phyloP scores from a whole-genome alignment of 2,113 vertebrate genomes.

The Cynoglossus semilaevis region DNA sequence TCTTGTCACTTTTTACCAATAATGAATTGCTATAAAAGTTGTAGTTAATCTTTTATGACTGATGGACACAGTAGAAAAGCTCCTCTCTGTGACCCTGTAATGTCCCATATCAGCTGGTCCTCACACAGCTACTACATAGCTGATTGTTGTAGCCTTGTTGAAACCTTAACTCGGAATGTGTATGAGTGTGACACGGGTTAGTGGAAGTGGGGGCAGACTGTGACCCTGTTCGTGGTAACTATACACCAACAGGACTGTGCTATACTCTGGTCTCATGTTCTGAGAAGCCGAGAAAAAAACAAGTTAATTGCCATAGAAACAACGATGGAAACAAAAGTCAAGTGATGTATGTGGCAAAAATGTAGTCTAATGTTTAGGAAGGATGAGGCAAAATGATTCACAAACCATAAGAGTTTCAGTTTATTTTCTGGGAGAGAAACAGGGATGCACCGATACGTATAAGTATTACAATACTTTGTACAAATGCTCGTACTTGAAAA shows the following conservation, averaged over 20 bases:
- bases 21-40: constrained; percentile 23
- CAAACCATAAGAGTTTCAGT: too few relatives aligned
- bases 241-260: constrained; percentile 58
- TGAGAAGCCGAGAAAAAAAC: constrained; percentile 31
- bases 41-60: constrained; percentile 34
- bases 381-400: too few relatives aligned
- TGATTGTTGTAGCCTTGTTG: constrained; percentile 30
- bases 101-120: constrained; percentile 62
- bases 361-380: background rate
- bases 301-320: too few relatives aligned
- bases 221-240: too few relatives aligned
- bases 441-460: too few relatives aligned
- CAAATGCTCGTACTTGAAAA: too few relatives aligned
- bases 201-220: constrained; percentile 3
- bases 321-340: constrained; percentile 7
- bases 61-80: constrained; percentile 38
- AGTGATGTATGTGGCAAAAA: background rate
- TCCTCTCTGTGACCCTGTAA: constrained; percentile 34
- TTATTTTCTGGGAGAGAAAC: background rate
- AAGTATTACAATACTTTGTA: too few relatives aligned
- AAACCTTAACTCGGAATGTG: constrained; percentile 41
- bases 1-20: background rate
- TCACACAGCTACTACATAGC: constrained; percentile 36
- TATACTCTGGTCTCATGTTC: constrained; percentile 61
- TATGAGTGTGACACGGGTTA: constrained; percentile 31